Evolutionary conservation across 2,888 invertebrate genomes (phyloP), one percentile per base, ranked within the genome.

Genomic region (Spisula solida): DNA sequence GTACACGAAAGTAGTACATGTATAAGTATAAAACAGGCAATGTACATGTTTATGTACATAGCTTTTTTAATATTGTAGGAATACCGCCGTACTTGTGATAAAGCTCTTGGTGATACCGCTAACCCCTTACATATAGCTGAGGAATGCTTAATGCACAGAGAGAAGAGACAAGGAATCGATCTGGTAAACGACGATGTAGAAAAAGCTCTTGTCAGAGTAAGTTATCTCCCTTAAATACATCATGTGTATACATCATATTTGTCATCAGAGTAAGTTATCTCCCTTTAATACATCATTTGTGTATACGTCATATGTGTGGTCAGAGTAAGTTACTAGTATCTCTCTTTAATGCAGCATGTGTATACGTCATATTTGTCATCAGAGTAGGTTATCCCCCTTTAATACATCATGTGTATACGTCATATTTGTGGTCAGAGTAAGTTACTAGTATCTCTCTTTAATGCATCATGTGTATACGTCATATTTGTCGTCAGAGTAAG

Each of bases 141-240:
- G 97, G 99, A 99, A 97, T 99, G 99, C 96, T 97, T 99, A 75
- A 98, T 99, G 97, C 98, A 99, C 96, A 97, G 99, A 87, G 99
- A 99, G 97, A 98, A 98, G 94, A 97, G 99, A 90, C 98, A 98
- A 96, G 98, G 98, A 82, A 97, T 98, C 94, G 99, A 99, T 96
- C 97, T 98, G 95, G 99, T 99, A 12, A 98, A 99, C 95, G 99
- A 99, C 95, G 97, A 98, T 81, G 98, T 98, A 47, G 99, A 99
- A 96, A 98, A 98, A 96, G 97, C 98, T 0, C 97, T 99, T 47
- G 97, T 99, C 31, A 97, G 97, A 95, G 97, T 97, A 92, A 82
- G 91, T 93, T 31, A 75, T 34, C 75, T 31, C 14, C 31, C 75
- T 14, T 31, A 0, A 41, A 41, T 8, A 41, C 8, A 8, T 41